phyloP scores from a whole-genome alignment of 92 coral and sea anemone species.

The Paramuricea clavata region DNA sequence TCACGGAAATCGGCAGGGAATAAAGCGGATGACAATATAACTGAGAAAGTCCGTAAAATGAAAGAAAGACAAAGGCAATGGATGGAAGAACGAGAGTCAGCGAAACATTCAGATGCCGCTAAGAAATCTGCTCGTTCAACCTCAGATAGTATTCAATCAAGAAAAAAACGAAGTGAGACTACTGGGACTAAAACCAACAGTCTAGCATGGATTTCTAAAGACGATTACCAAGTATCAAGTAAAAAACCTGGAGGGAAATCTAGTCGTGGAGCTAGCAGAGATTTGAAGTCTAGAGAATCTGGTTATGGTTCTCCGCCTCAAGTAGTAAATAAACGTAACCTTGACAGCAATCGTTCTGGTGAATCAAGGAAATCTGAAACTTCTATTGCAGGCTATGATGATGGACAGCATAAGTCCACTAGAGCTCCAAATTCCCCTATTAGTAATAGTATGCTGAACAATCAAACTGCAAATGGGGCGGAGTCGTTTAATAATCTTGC shows the following conservation, averaged over 20 bases:
- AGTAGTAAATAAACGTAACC: slow-evolving; percentile 5
- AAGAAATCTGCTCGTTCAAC: slow-evolving; percentile 43
- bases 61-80: slow-evolving; percentile 89
- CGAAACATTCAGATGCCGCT: slow-evolving; percentile 51
- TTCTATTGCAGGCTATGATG: slow-evolving; percentile 20
- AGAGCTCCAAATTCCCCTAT: slow-evolving; percentile 10
- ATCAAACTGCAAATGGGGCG: slow-evolving; percentile 47
- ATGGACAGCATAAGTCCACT: slow-evolving; percentile 26
- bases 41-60: slow-evolving; percentile 85
- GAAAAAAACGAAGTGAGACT: slow-evolving; percentile 35
- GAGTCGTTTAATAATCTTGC: slow-evolving; percentile 89
- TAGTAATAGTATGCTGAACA: slow-evolving; percentile 18
- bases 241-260: slow-evolving; percentile 17
- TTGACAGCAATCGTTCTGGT: slow-evolving; percentile 21
- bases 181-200: slow-evolving; percentile 36
- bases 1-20: slow-evolving; percentile 69
- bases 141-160: slow-evolving; percentile 10
- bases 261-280: slow-evolving; percentile 5
- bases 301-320: slow-evolving; percentile 21
- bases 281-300: slow-evolving; percentile 21
- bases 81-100: slow-evolving; percentile 92
- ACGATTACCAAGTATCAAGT: slow-evolving; percentile 66
- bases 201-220: slow-evolving; percentile 83
- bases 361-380: slow-evolving; percentile 38
- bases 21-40: slow-evolving; percentile 71